Conservation (phyloP, 2,888 invertebrate species). For the Encarsia formosa region DNA sequence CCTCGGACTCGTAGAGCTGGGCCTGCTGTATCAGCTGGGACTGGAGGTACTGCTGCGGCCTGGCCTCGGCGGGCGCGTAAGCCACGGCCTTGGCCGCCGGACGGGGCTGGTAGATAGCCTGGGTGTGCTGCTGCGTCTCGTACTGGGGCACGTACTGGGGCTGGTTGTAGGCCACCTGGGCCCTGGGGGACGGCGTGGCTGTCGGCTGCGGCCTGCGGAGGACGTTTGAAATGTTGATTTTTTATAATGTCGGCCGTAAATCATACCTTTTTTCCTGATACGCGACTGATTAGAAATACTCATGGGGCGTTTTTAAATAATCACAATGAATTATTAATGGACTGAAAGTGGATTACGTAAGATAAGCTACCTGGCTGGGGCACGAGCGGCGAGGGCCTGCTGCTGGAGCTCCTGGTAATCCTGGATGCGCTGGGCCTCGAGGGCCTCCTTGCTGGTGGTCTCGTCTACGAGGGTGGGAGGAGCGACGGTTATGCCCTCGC, state of each 20-base stretch:
- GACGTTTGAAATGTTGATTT: not conserved
- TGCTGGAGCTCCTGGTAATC: constrained; percentile 36
- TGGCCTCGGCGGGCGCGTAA: constrained; percentile 43
- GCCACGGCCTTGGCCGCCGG: constrained; percentile 30
- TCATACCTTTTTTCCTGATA: too few species aligned
- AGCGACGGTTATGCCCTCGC: constrained; percentile 78
- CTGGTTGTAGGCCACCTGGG: too few species aligned
- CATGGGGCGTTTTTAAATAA: too few species aligned
- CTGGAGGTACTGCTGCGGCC: constrained; percentile 38
- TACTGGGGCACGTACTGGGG: constrained; percentile 37
- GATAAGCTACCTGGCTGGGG: constrained; percentile 25
- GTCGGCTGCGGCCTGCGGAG: constrained; percentile 9
- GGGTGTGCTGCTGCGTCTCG: constrained; percentile 35
- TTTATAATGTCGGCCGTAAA: too few species aligned
- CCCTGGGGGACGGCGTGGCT: constrained; percentile 14
- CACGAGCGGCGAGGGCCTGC: constrained; percentile 31
- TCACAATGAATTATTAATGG: too few species aligned
- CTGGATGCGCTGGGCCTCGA: constrained; percentile 33
- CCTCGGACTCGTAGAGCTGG: constrained; percentile 30
- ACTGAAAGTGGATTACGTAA: too few species aligned
- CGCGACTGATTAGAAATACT: too few species aligned
- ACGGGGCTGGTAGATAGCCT: constrained; percentile 39
- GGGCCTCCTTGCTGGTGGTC: constrained; percentile 44
- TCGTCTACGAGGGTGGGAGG: constrained; percentile 53
- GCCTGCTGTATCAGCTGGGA: constrained; percentile 24